Evolutionary conservation across 2,888 invertebrate genomes (phyloP).

Genomic region (Dexiosoma caninum): DNA sequence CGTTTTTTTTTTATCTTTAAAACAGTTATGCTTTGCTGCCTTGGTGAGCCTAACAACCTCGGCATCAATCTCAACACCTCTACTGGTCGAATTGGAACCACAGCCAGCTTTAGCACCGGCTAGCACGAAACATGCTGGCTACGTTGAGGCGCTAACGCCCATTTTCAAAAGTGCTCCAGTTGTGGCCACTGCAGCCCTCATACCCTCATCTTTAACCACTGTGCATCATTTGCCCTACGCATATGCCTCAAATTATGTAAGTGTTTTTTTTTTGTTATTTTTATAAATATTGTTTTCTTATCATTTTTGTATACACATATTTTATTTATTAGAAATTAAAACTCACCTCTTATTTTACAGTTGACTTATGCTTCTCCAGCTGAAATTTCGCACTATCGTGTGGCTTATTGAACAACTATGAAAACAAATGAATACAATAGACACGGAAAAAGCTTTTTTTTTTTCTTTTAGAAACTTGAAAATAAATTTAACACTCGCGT

Average conservation of each 20-base stretch:
- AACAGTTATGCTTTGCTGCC: slow-evolving; percentile 34
- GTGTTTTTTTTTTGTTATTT: slow-evolving; percentile 18
- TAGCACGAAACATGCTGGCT: slow-evolving; percentile 67
- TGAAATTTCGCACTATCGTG: slow-evolving; percentile 74
- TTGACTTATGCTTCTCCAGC: slow-evolving; percentile 69
- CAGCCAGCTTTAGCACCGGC: slow-evolving; percentile 67
- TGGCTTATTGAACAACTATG: slow-evolving; percentile 68
- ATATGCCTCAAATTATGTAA: slow-evolving; percentile 67
- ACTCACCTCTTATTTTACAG: slow-evolving; percentile 55
- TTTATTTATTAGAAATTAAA: neutral
- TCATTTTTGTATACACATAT: too few relatives aligned
- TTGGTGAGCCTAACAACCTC: slow-evolving; percentile 46
- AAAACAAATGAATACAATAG: neutral
- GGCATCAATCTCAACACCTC: slow-evolving; percentile 68
- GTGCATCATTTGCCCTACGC: slow-evolving; percentile 64
- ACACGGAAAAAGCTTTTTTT: slow-evolving; percentile 31
- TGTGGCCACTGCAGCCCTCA: slow-evolving; percentile 45
- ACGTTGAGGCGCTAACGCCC: slow-evolving; percentile 66
- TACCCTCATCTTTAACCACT: slow-evolving; percentile 55
- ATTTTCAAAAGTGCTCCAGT: slow-evolving; percentile 48
- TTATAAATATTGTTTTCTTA: too few relatives aligned
- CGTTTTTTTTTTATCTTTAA: too few relatives aligned
- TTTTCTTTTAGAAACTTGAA: neutral
- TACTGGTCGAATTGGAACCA: slow-evolving; percentile 65
- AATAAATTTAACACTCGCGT: neutral